A percentile compares a stretch with the other conserved stretches of the same genome.
phyloP scores from a whole-genome alignment of 2,797 vertebrate species.

The Coregonus suidteri region DNA sequence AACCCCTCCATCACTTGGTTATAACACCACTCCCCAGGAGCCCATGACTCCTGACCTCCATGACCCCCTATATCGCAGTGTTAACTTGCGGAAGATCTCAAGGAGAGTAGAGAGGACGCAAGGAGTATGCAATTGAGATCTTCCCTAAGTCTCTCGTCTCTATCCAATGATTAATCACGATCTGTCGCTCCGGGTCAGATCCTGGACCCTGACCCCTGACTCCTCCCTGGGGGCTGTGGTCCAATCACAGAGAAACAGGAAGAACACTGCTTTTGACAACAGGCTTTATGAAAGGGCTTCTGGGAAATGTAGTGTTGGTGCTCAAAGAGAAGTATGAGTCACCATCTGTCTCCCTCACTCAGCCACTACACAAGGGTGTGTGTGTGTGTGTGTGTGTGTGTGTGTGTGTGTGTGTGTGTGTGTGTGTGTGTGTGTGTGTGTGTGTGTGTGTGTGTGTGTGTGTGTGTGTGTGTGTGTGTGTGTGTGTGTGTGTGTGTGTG shows the following conservation, averaged over 20 bases:
- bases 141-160: neutral
- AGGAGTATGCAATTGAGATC: constrained; percentile 15
- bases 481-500: neutral
- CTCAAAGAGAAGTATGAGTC: constrained; percentile 71
- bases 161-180: constrained; percentile 19
- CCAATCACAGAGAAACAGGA: constrained; percentile 69
- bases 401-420: no score
- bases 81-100: neutral
- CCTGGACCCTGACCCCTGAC: constrained; percentile 58
- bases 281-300: constrained; percentile 71
- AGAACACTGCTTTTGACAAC: constrained; percentile 72
- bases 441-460: constrained; percentile 37
- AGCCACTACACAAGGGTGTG: constrained; percentile 56
- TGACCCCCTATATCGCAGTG: neutral
- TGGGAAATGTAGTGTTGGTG: constrained; percentile 78
- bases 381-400: no score
- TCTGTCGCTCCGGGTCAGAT: constrained; percentile 39
- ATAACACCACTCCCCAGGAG: no score
- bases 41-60: neutral
- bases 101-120: neutral
- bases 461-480: neutral
- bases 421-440: constrained; percentile 15
- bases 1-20: neutral
- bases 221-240: constrained; percentile 57
- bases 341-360: constrained; percentile 71